Base-by-base conservation (phyloP, 2,113 vertebrate genomes). In the Sakesphorus luctuosus region DNA sequence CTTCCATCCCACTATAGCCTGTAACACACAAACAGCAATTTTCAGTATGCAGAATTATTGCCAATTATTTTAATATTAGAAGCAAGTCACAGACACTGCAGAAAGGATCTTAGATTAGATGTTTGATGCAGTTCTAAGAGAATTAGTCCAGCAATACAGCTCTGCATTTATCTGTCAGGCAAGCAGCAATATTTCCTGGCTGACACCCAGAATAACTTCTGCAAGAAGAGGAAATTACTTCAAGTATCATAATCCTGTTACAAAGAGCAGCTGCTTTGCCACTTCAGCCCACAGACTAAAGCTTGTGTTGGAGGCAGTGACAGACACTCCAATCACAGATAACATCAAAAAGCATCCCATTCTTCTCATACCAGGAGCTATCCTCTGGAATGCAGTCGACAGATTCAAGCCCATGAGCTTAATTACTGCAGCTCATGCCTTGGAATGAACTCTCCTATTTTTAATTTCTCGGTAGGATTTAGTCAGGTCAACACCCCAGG, bases 181-280 rank as follows among this genome's bases (percentile, higher is more conserved):
- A 72, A 82, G 66, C 29, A 59, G 38, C 58, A 77, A 8, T 76
- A 69, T 66, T 55, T 85, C 84, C 67, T 88, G 71, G 29, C 87
- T 86, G 56, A 67, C 43, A 71, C 24, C 38, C 59, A 87, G 69
- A 83, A 25, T 16, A 38, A 55, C 5, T 55, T 90, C 68, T 18
- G 0, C 84, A 81, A 93, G 84, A 89, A 75, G 56, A 92, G 65
- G 77, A 89, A 94, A 84, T 86, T 63, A 65, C 62, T 95, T 87
- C 44, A 61, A 25, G 44, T 78, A 49, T 66, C 31, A 33, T 55
- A 83, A 76, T 82, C 36, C 28, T 84, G 31, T 75, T 79, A 65
- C 58, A 78, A 81, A 81, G 38, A 29, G 55, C 67, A 82, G 69
- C 56, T 75, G 21, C 21, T 11, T 36, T 67, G 50, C 65, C 55